Evolutionary conservation across 2,113 vertebrate genomes (phyloP), one percentile per base, ranked within the genome.

Genomic region (Raja brachyura): DNA sequence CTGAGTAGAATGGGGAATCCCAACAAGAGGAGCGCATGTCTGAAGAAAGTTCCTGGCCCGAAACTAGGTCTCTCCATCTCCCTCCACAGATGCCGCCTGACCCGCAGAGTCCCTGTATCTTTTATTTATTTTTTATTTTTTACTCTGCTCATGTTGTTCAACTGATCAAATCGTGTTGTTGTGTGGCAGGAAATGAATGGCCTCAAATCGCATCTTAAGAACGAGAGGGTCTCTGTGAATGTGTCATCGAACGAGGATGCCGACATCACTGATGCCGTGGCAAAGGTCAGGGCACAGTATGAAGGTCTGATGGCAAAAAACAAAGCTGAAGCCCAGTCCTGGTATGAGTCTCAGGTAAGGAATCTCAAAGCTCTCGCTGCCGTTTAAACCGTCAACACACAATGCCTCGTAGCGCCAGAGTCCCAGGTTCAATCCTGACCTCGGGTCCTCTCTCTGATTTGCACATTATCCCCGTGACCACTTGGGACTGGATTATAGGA

Each of bases 331-430:
- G 94, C 97, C 0, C 96, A 97, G 93, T 59, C 95, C 93, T 97
- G 97, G 96, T 97, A 96, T 94, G 94, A 96, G 10, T 96, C 95
- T 94, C 97, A 97, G 97, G 97, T 97, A 74, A 86, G 94, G 93
- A 9, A 10, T 63, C 59, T 88, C 16, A 88, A 31, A 66, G 83
- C 4, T 1, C 3, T 4, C 70, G 22, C 66, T 68, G 66, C 16
- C 16, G 9, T 48, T 48, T 48, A 2, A 48, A 48, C 63, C 8
- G 11, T 59, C 56, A 13, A 20, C 54, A 83, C 48, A 0, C 39
- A 48, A 48, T 48, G 39, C 39, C 39, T 48, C 39, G 39, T 48
- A 48, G 39, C 39, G 39, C 39, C 3, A 48, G 39, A 48, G 39
- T 48, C 39, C 39, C 39, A 48, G 39, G 39, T 48, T 48, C 39